Evolutionary conservation across 37 sponge, comb jelly and placozoan species (phyloP).

Genomic region (Halichondria panicea): DNA sequence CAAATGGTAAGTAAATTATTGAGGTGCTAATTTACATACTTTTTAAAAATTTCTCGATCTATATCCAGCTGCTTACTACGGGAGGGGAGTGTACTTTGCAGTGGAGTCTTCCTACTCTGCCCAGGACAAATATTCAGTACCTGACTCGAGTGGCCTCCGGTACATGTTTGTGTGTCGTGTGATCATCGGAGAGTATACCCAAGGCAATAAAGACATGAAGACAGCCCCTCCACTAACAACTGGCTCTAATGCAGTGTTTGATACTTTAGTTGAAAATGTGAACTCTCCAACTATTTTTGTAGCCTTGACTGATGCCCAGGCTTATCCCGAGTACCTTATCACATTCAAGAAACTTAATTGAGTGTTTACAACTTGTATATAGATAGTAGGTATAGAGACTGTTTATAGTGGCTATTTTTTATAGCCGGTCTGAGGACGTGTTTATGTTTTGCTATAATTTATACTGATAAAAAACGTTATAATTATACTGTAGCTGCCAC

Average conservation of each 20-base stretch:
- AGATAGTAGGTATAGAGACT: no score
- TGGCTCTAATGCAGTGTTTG: constrained; percentile 28
- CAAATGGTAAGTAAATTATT: constrained; percentile 38
- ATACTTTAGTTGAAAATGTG: constrained; percentile 62
- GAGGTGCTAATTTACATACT: background rate
- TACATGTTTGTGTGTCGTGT: constrained; percentile 52
- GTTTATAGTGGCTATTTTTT: no score
- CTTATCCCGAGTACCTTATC: constrained; percentile 74
- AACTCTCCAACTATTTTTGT: constrained; percentile 69
- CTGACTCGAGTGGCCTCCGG: constrained; percentile 31
- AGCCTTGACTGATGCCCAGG: constrained; percentile 59
- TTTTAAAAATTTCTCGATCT: background rate
- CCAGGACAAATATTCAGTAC: constrained; percentile 39
- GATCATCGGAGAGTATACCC: constrained; percentile 49
- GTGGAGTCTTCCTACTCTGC: constrained; percentile 39
- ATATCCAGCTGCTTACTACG: constrained; percentile 63
- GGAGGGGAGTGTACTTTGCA: constrained; percentile 71
- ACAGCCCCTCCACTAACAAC: constrained; percentile 32
- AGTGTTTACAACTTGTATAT: no score
- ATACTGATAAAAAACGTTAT: no score
- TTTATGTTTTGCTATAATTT: no score
- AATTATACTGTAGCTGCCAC: no score
- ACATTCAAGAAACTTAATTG: no score
- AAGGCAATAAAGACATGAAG: constrained; percentile 26
- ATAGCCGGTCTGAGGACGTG: no score